Evolutionary conservation across 2,888 invertebrate genomes (phyloP), one percentile per base, ranked within the genome.

Genomic region (Lepas anatifera): DNA sequence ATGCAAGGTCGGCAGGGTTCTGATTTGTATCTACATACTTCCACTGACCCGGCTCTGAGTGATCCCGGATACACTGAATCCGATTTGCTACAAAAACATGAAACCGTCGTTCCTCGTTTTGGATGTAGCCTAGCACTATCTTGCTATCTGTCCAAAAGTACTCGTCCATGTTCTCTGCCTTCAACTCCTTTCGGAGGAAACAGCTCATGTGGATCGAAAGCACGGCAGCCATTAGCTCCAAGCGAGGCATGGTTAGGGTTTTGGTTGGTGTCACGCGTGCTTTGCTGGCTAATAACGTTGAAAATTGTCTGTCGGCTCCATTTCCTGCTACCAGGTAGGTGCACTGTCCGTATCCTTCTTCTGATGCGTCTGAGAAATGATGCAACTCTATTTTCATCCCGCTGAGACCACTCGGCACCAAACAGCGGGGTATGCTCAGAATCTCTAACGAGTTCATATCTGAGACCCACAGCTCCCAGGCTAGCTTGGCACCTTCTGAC

Each of bases 301-400:
- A 48, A 27, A 22, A 25, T 16, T 67, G 37, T 29, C 6, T 2
- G 11, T 25, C 67, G n/a, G 48, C 22, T 1, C 39, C 66, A 52
- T 35, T 29, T 10, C 29, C 43, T 48, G 35, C 18, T 11, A 25
- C 18, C n/a, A 67, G 39, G 16, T 67, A 67, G 41, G 39, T 37
- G 41, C 46, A 67, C 35, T 39, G 50, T 32, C 48, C 67, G 67
- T 70, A 67, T 25, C 70, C 66, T 7, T 18, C 29, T 37, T 25
- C n/a, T n/a, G 32, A 48, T 7, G 67, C 70, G 67, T 70, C 70
- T 22, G 70, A 73, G 67, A 75, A 76, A 32, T 70, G 73, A 70
- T 73, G 71, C 11, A 71, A 29, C 35, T 71, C 52, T 63, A 69
- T 50, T 8, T 58, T 50, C 46, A 63, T 46, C 1, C 22, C 16